Percentiles rank a stretch among this genome's conserved stretches.
Evolutionary conservation across 2,888 invertebrate genomes (phyloP).

Genomic region (Stratiomys singularior): DNA sequence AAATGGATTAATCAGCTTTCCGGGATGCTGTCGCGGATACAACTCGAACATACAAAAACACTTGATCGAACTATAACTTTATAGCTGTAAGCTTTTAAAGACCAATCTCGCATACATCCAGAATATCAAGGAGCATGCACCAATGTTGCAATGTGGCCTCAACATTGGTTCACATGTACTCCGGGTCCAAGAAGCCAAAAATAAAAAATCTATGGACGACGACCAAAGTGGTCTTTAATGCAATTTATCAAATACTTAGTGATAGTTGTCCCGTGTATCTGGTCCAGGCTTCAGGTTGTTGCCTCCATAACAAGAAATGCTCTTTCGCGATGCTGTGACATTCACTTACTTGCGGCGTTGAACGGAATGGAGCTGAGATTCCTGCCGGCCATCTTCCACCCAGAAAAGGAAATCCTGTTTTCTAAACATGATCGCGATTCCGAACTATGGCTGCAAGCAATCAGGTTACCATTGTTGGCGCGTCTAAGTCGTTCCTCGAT

Average conservation of each 20-base stretch:
- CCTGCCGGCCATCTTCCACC: constrained; percentile 28
- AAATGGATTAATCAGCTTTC: too few relatives aligned
- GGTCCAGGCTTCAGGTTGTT: constrained; percentile 47
- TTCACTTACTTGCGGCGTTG: constrained; percentile 38
- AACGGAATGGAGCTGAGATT: constrained; percentile 19
- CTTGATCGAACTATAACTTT: too few relatives aligned
- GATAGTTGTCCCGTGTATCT: constrained; percentile 45
- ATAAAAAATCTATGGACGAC: constrained; percentile 12
- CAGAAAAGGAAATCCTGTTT: constrained; percentile 51
- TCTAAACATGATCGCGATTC: constrained; percentile 46
- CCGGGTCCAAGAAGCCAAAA: constrained; percentile 12
- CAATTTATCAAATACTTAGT: constrained; percentile 50
- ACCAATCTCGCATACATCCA: not conserved
- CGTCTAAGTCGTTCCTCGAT: constrained; percentile 10
- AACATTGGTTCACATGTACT: not conserved
- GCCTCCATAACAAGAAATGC: constrained; percentile 45
- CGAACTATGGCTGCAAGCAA: not conserved
- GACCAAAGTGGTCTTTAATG: constrained; percentile 47
- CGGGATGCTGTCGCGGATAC: too few relatives aligned
- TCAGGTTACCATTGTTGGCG: constrained; percentile 24
- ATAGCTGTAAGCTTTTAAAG: too few relatives aligned
- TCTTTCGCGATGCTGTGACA: constrained; percentile 32
- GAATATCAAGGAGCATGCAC: not conserved
- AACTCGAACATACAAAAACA: too few relatives aligned
- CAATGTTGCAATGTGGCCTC: not conserved